Evolutionary conservation across 2,113 vertebrate species (phyloP).

Genomic region (Hydrochoerus hydrochaeris): DNA sequence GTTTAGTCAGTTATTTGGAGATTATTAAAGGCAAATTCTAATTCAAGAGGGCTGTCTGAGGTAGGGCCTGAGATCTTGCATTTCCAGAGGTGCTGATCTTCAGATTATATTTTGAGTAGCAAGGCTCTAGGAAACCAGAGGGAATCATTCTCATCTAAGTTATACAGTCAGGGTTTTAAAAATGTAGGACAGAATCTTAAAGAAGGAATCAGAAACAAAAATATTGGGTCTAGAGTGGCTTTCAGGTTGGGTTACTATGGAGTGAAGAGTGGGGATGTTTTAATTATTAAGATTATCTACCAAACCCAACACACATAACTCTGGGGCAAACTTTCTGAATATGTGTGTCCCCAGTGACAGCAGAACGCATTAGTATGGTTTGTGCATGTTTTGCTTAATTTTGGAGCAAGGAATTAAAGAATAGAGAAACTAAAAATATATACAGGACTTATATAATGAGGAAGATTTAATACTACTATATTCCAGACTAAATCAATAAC

Average conservation of each 20-base stretch:
- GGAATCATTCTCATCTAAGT: background rate
- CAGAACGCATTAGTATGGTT: conserved; percentile 29
- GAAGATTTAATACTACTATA: conserved; percentile 82
- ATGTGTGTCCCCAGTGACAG: background rate
- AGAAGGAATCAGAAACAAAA: conserved; percentile 5
- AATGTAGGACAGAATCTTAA: background rate
- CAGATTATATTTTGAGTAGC: background rate
- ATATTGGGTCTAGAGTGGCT: background rate
- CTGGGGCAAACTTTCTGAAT: background rate
- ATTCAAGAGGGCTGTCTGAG: background rate
- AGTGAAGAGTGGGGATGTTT: background rate
- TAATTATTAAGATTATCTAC: background rate
- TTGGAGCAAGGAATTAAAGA: conserved; percentile 74
- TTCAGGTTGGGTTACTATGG: background rate
- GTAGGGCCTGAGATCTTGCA: background rate
- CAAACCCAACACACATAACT: conserved; percentile 39
- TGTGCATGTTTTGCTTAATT: conserved; percentile 72
- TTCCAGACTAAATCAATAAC: conserved; percentile 85
- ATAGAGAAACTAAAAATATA: conserved; percentile 75
- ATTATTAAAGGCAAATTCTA: background rate
- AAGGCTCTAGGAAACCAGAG: background rate
- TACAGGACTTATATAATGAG: conserved; percentile 76
- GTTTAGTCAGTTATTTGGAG: background rate
- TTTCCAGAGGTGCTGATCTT: background rate
- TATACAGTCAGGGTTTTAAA: background rate